These are phyloP conservation scores for Pithys albifrons DNA, from an alignment of 2,113 vertebrate genomes.

Conservation along the genomic window DNA sequence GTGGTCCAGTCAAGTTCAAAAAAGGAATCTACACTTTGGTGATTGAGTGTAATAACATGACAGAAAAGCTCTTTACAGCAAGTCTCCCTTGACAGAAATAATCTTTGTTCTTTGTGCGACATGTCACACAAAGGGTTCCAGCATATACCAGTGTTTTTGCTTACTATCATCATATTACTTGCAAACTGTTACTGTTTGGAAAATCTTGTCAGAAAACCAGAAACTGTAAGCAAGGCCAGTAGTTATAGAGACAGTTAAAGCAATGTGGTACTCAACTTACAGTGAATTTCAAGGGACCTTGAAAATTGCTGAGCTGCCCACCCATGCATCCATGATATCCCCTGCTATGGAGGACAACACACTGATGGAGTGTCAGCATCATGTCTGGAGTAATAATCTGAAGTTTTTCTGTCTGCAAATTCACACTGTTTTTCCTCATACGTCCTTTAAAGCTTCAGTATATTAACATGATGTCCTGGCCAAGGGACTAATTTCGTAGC, in stretches of 20 bases:
- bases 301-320: background rate
- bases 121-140: background rate
- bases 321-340: background rate
- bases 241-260: background rate
- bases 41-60: background rate
- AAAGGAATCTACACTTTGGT: background rate
- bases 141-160: background rate
- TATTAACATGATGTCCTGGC: background rate
- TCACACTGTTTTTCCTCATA: background rate
- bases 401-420: background rate
- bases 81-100: background rate
- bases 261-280: fast-evolving
- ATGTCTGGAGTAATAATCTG: background rate
- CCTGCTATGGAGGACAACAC: background rate
- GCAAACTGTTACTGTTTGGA: background rate
- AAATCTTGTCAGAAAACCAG: background rate
- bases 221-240: background rate
- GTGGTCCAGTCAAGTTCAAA: background rate
- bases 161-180: background rate
- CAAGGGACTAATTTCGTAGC: background rate
- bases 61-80: background rate
- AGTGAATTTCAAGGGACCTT: background rate
- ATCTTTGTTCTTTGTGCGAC: background rate
- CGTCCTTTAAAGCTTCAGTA: background rate
- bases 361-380: background rate